A percentile compares a stretch with the other conserved stretches of the same genome.
phyloP scores from a whole-genome alignment of 2,888 invertebrate genomes.

The Hypselothyrea guttata region DNA sequence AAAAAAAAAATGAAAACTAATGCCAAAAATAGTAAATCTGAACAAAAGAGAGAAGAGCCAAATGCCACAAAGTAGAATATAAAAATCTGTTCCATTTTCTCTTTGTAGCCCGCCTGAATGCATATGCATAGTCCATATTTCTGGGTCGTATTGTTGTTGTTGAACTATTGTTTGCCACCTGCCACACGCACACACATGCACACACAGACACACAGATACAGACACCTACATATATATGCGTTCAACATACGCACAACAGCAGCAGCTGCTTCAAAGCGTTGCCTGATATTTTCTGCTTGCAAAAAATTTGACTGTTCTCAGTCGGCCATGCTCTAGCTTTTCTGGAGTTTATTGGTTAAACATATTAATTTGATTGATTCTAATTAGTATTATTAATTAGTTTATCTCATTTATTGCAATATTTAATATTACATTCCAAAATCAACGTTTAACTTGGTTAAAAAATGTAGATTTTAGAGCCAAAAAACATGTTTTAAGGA shows the following conservation, averaged over 20 bases:
- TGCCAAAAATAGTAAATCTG: neutral
- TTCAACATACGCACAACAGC: no score
- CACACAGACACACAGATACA: slow-evolving; percentile 1
- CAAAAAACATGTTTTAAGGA: no score
- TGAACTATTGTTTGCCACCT: slow-evolving; percentile 49
- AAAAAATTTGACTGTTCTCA: neutral
- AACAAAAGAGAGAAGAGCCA: slow-evolving; percentile 3
- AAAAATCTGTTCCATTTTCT: slow-evolving; percentile 45
- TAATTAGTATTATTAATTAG: no score
- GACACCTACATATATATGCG: no score
- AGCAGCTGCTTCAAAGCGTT: slow-evolving; percentile 40
- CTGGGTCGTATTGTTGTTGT: slow-evolving; percentile 17
- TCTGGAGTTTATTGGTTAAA: no score
- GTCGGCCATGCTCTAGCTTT: slow-evolving; percentile 11
- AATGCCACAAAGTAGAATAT: slow-evolving; percentile 54
- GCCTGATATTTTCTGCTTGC: slow-evolving; percentile 4
- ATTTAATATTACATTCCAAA: no score
- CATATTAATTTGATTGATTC: no score
- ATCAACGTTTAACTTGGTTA: no score
- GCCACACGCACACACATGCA: slow-evolving; percentile 28
- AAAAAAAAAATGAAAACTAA: neutral
- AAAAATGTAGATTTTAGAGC: no score
- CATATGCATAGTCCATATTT: slow-evolving; percentile 51
- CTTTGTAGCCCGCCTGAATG: slow-evolving; percentile 31
- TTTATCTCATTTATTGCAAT: no score